Percentiles rank a stretch among this genome's conserved stretches.
Conservation (phyloP, 1,140 invertebrate genomes). For the Venustaconcha ellipsiformis region DNA sequence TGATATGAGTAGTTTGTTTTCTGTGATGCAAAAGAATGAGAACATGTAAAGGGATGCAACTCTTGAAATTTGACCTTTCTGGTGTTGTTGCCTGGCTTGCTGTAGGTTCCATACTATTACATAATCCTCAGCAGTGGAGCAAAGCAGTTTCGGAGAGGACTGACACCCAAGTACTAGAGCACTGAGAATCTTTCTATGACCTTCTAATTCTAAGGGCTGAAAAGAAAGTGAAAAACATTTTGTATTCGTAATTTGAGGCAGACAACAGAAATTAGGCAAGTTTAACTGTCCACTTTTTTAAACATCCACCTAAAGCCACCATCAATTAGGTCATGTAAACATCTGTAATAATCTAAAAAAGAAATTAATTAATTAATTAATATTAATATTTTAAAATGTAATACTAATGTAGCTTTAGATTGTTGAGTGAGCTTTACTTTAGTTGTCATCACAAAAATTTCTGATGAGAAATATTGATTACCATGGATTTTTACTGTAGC, state of each 20-base stretch:
- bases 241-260: not conserved
- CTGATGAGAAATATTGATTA: too few species aligned
- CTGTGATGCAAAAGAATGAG: too few species aligned
- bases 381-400: not conserved
- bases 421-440: not conserved
- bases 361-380: not conserved
- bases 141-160: conserved; percentile 37
- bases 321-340: too few species aligned
- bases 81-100: conserved; percentile 29
- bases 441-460: not conserved
- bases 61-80: conserved; percentile 27
- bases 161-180: conserved; percentile 42
- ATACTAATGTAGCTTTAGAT: not conserved
- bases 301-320: not conserved
- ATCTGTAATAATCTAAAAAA: too few species aligned
- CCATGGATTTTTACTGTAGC: too few species aligned
- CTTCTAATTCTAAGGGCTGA: conserved; percentile 52
- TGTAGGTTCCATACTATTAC: conserved; percentile 57
- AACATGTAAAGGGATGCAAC: too few species aligned
- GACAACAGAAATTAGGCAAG: not conserved
- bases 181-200: conserved; percentile 47
- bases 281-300: not conserved
- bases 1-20: too few species aligned
- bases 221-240: conserved; percentile 5
- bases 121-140: conserved; percentile 57